Percentiles rank a stretch among this genome's conserved stretches.
Evolutionary conservation across 2,797 vertebrate genomes (phyloP).

Genomic region (Tauraco hartlaubi): DNA sequence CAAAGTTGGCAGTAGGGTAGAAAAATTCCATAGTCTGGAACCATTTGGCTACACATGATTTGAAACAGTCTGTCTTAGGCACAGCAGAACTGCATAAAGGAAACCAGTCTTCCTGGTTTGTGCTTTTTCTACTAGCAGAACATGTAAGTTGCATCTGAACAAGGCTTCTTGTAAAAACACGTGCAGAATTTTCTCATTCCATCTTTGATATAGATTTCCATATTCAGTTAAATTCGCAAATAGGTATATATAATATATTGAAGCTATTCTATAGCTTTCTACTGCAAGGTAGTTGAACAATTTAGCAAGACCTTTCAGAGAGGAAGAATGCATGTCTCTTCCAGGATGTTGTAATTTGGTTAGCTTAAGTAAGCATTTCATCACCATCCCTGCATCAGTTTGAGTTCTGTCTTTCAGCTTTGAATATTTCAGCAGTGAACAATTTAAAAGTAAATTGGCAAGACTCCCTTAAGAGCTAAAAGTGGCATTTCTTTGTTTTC

Average conservation of each 20-base stretch:
- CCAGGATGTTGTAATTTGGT: background rate
- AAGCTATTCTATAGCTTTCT: background rate
- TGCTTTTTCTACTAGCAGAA: background rate
- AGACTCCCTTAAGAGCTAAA: background rate
- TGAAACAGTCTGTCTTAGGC: slow-evolving; percentile 23
- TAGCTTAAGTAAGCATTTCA: background rate
- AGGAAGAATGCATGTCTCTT: background rate
- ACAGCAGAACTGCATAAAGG: background rate
- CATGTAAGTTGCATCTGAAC: background rate
- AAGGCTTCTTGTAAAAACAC: background rate
- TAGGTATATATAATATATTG: background rate
- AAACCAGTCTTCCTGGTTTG: background rate
- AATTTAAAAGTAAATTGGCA: background rate
- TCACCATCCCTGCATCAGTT: background rate
- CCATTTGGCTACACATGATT: slow-evolving; percentile 23
- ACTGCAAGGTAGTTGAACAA: background rate
- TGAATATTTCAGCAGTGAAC: background rate
- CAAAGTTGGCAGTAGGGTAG: slow-evolving; percentile 17
- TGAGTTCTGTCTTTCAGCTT: background rate
- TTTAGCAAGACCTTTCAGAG: background rate
- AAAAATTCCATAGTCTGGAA: slow-evolving; percentile 53
- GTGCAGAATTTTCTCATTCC: background rate
- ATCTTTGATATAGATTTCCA: background rate
- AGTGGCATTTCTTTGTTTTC: background rate
- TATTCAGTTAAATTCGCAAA: background rate